A percentile compares a stretch with the other conserved stretches of the same genome.
These are phyloP conservation scores for Hylomyscus alleni DNA, from an alignment of 2,797 vertebrate genomes.

Conservation along the genomic window DNA sequence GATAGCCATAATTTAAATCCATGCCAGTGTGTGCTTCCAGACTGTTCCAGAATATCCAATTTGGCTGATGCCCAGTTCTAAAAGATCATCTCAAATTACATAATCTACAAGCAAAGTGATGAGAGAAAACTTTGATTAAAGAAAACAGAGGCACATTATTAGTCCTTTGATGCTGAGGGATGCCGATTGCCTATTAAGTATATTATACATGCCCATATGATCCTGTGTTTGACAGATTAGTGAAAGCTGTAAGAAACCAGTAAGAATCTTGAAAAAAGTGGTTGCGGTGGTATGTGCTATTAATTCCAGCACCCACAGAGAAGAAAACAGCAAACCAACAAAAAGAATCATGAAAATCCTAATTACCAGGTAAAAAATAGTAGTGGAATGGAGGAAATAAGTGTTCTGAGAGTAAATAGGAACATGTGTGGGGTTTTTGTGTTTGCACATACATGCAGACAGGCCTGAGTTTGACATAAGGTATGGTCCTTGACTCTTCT, in stretches of 20 bases:
- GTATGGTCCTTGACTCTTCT: not conserved
- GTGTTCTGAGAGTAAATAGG: conserved; percentile 9
- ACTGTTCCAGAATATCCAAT: conserved; percentile 7
- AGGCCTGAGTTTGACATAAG: not conserved
- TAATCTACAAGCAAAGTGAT: conserved; percentile 35
- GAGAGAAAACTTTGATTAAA: conserved; percentile 51
- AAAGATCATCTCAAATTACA: not conserved
- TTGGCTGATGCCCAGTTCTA: conserved; percentile 44
- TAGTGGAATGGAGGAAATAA: conserved; percentile 19
- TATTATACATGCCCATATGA: conserved; percentile 17
- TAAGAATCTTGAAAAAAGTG: conserved; percentile 33
- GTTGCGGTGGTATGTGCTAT: not conserved
- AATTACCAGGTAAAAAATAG: not conserved
- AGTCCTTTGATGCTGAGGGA: conserved; percentile 43
- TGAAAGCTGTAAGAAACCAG: conserved; percentile 52
- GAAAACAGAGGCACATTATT: conserved; percentile 32
- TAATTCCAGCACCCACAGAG: not conserved
- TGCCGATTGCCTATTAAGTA: not conserved
- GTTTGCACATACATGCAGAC: not conserved
- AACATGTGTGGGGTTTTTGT: not conserved
- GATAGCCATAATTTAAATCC: not conserved
- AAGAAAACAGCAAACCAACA: not conserved
- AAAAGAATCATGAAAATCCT: not conserved
- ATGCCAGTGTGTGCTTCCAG: not conserved
- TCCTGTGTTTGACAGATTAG: conserved; percentile 12